A percentile compares a stretch with the other conserved stretches of the same genome.
Conservation (phyloP, 2,113 vertebrate species). For the Lophochroa leadbeateri region DNA sequence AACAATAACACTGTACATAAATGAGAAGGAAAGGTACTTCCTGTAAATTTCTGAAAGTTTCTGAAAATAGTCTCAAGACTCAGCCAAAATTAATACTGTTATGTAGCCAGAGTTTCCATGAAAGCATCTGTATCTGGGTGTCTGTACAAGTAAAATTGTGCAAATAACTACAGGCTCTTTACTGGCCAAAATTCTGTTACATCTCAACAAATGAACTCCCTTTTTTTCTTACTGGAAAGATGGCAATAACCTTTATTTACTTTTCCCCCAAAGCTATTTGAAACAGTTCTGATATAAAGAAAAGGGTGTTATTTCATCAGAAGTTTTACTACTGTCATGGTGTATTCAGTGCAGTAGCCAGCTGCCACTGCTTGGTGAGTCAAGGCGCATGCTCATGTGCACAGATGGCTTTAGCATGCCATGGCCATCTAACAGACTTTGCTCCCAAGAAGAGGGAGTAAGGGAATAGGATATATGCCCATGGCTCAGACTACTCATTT, state of each 20-base stretch:
- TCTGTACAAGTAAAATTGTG: conserved; percentile 60
- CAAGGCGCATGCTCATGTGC: background rate
- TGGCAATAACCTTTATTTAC: background rate
- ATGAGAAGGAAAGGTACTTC: conserved; percentile 68
- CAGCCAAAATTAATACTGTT: conserved; percentile 69
- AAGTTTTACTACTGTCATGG: background rate
- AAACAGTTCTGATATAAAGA: background rate
- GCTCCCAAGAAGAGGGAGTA: background rate
- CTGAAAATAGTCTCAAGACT: conserved; percentile 66
- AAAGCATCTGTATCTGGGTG: conserved; percentile 63
- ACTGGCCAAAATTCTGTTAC: background rate
- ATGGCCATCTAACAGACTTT: background rate
- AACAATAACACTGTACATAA: conserved; percentile 47
- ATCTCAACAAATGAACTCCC: background rate
- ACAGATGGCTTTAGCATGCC: background rate
- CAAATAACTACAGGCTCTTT: conserved; percentile 62
- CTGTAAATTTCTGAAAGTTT: conserved; percentile 58
- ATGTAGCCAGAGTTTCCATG: conserved; percentile 66
- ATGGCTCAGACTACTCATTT: background rate
- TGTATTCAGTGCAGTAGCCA: background rate
- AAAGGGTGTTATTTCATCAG: background rate
- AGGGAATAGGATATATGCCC: background rate
- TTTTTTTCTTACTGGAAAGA: background rate
- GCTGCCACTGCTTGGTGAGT: background rate
- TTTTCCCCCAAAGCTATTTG: background rate